Percentiles rank a stretch among this genome's conserved stretches.
These are phyloP conservation scores for Pterocles orientalis DNA, from an alignment of 2,113 vertebrate genomes.

Conservation along the genomic window DNA sequence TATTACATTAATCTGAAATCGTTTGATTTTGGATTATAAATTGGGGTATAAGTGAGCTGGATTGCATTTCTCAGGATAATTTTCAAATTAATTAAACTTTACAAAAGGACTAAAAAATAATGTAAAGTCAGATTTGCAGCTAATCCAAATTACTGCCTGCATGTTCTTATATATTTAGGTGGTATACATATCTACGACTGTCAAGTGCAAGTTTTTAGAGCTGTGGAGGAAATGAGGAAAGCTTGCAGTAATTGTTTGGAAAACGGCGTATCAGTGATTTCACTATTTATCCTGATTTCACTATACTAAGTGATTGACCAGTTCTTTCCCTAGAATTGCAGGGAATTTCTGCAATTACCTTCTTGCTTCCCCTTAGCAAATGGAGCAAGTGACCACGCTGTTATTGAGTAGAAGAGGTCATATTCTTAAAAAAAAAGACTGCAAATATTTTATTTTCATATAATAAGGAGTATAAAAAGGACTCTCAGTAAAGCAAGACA, in stretches of 20 bases:
- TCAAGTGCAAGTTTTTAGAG: not conserved
- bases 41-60: not conserved
- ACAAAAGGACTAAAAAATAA: not conserved
- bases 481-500: not conserved
- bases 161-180: not conserved
- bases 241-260: not conserved
- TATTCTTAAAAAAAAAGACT: not conserved
- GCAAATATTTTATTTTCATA: not conserved
- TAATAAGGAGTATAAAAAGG: not conserved
- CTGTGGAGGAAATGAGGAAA: not conserved
- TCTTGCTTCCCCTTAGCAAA: not conserved
- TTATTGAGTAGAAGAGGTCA: not conserved
- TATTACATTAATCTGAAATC: not conserved
- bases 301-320: not conserved
- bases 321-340: not conserved
- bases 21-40: slow-evolving; percentile 34
- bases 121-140: not conserved
- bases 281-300: not conserved
- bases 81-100: slow-evolving; percentile 11
- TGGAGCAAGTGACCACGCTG: not conserved
- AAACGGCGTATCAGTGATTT: not conserved
- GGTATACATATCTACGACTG: not conserved
- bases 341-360: not conserved
- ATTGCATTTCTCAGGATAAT: slow-evolving; percentile 3
- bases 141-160: not conserved